phyloP scores from a whole-genome alignment of 2,113 vertebrate species.

The Notiomystis cincta region DNA sequence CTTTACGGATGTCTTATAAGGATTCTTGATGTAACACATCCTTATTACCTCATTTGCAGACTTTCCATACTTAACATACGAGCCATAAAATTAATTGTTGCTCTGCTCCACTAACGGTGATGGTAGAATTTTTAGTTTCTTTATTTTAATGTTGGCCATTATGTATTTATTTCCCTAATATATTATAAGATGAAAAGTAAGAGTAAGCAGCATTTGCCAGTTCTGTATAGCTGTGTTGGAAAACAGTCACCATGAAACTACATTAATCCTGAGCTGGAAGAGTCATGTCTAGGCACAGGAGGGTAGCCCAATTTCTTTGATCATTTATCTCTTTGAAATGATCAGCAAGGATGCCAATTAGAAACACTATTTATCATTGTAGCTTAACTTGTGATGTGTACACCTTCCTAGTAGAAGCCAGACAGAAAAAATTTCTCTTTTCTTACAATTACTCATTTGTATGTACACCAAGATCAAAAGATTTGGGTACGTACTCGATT shows the following conservation, averaged over 20 bases:
- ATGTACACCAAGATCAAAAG: neutral
- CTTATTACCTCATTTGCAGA: neutral
- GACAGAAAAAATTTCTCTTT: neutral
- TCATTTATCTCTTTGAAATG: slow-evolving; percentile 16
- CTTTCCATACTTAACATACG: neutral
- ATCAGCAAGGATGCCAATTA: slow-evolving; percentile 23
- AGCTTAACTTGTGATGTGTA: neutral
- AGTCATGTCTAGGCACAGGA: neutral
- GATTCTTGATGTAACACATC: neutral
- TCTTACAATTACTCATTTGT: neutral
- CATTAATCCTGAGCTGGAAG: neutral
- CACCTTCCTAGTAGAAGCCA: neutral
- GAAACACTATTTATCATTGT: neutral
- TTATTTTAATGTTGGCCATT: neutral
- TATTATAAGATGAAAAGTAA: neutral
- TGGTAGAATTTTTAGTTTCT: neutral
- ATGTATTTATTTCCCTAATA: neutral
- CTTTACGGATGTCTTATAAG: neutral
- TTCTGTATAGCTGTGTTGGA: neutral
- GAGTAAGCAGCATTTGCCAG: neutral
- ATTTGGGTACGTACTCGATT: neutral
- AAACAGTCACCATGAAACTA: neutral
- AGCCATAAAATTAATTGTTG: neutral
- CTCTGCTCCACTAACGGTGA: neutral
- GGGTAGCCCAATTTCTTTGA: neutral